Evolutionary conservation across 2,113 vertebrate species (phyloP).

Genomic region (Addax nasomaculatus): DNA sequence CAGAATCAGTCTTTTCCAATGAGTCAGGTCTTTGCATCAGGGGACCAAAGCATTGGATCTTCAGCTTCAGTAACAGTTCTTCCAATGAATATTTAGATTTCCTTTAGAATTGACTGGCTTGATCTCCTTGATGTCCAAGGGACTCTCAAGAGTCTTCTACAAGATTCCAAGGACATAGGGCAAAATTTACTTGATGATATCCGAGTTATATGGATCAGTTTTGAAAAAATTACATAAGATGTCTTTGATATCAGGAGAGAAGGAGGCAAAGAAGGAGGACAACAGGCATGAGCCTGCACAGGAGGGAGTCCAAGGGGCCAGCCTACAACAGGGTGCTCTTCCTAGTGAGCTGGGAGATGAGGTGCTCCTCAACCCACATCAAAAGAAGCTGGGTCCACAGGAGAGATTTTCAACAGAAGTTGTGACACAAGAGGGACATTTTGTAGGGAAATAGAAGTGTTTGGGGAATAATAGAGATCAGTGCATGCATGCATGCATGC

Average conservation of each 20-base stretch:
- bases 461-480: no score
- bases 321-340: background rate
- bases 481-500: background rate
- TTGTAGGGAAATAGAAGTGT: background rate
- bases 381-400: background rate
- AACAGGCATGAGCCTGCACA: accelerated
- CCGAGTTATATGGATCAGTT: no score
- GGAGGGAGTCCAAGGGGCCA: no score
- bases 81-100: background rate
- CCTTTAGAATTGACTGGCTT: background rate
- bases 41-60: background rate
- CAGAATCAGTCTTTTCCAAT: background rate
- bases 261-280: background rate
- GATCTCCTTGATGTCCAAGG: background rate
- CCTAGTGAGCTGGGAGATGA: no score
- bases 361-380: background rate
- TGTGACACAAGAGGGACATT: background rate
- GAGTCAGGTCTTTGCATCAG: background rate
- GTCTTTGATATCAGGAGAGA: background rate
- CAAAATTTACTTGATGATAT: background rate
- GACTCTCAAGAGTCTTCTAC: background rate
- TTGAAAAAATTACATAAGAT: background rate
- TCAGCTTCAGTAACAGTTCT: background rate
- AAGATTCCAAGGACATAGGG: background rate
- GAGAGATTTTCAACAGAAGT: background rate